Percentiles rank a stretch among this genome's conserved stretches.
Evolutionary conservation across 2,888 invertebrate species (phyloP).

Genomic region (Calameuta filiformis): DNA sequence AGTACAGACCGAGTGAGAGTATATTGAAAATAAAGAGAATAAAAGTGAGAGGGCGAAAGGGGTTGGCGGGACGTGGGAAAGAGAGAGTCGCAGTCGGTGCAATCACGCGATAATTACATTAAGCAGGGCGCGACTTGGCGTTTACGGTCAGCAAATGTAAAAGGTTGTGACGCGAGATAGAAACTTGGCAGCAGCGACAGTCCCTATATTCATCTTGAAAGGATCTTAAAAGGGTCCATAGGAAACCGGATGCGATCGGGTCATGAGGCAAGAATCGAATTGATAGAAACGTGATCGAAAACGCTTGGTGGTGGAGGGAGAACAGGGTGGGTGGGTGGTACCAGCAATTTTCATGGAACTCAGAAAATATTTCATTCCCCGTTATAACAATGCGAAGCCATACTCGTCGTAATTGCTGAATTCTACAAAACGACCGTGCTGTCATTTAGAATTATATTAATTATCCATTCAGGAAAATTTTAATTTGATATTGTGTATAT

Average conservation of each 20-base stretch:
- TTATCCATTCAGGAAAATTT: not conserved
- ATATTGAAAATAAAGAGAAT: not conserved
- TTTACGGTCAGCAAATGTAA: not conserved
- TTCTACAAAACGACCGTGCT: not conserved
- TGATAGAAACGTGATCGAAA: conserved; percentile 59
- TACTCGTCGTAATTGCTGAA: not conserved
- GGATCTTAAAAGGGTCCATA: conserved; percentile 28
- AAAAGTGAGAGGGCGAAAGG: not conserved
- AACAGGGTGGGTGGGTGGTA: not conserved
- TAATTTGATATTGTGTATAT: not conserved
- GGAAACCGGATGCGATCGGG: conserved; percentile 50
- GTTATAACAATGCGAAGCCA: not conserved
- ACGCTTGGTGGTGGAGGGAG: conserved; percentile 24
- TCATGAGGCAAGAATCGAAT: conserved; percentile 55
- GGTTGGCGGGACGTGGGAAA: not conserved
- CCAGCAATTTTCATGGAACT: not conserved
- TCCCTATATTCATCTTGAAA: conserved; percentile 8
- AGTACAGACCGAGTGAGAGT: not conserved
- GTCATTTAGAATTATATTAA: not conserved
- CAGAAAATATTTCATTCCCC: not conserved
- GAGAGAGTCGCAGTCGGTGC: conserved; percentile 24
- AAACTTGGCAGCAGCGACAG: not conserved
- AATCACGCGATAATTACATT: conserved; percentile 40
- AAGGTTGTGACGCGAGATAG: not conserved
- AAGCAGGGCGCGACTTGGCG: conserved; percentile 13